Evolutionary conservation across 2,888 invertebrate species (phyloP).

Genomic region (Dryobotodes eremita): DNA sequence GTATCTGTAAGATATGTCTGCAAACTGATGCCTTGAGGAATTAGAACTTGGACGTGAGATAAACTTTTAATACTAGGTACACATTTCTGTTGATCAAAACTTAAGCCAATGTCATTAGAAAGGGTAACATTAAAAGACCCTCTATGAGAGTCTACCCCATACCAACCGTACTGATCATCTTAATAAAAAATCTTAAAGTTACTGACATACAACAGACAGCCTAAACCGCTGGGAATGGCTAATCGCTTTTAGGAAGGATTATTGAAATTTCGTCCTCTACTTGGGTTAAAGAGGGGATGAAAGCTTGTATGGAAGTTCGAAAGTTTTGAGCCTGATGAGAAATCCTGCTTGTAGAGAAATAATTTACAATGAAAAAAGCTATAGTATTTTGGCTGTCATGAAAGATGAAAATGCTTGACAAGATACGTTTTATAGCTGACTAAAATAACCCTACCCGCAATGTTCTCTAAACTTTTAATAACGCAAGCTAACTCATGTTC

Average conservation of each 20-base stretch:
- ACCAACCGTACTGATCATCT: background rate
- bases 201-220: background rate
- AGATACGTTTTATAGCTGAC: background rate
- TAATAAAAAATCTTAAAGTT: background rate
- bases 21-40: background rate
- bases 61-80: background rate
- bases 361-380: background rate
- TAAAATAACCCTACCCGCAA: slow-evolving; percentile 7
- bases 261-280: background rate
- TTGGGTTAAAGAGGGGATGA: background rate
- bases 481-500: slow-evolving; percentile 4
- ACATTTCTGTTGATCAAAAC: background rate
- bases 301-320: background rate
- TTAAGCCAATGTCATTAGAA: background rate
- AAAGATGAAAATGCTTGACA: background rate
- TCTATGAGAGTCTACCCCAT: background rate
- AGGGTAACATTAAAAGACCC: background rate
- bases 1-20: background rate
- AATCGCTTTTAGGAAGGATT: too few species aligned
- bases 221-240: background rate
- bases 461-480: slow-evolving; percentile 30
- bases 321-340: too few species aligned
- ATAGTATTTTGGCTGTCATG: background rate
- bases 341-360: background rate
- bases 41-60: background rate